These are phyloP conservation scores for Acanthaster planci DNA, from an alignment of 35 echinoderm and acorn worm species.

Conservation along the genomic window DNA sequence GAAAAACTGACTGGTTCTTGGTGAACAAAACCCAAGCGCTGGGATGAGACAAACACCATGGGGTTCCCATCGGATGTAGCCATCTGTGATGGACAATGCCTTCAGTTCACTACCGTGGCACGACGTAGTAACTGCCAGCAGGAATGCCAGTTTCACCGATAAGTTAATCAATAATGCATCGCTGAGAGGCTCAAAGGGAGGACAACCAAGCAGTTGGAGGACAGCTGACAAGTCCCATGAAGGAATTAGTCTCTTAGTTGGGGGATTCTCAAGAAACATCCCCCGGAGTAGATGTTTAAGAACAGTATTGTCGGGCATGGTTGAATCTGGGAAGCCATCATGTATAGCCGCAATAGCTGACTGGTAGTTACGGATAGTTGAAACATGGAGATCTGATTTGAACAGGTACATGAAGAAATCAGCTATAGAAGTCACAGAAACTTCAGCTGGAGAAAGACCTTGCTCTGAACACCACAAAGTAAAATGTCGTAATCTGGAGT, in stretches of 20 bases:
- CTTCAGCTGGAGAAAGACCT: neutral
- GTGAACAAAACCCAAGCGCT: constrained; percentile 20
- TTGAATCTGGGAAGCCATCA: neutral
- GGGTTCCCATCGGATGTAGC: constrained; percentile 28
- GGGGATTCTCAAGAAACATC: constrained; percentile 33
- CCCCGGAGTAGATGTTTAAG: constrained; percentile 13
- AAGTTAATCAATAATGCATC: neutral
- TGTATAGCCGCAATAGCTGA: constrained; percentile 37
- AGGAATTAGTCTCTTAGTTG: neutral
- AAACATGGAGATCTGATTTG: neutral
- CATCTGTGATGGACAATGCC: neutral
- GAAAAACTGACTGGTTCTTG: constrained; percentile 41
- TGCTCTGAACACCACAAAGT: neutral
- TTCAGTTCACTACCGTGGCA: constrained; percentile 5
- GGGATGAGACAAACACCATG: neutral
- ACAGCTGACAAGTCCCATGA: constrained; percentile 41
- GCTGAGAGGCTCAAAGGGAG: constrained; percentile 26
- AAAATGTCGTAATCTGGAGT: constrained; percentile 27
- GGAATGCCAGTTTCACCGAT: neutral
- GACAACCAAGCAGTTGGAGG: neutral
- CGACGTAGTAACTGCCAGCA: constrained; percentile 19
- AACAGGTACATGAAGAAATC: constrained; percentile 39
- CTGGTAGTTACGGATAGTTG: constrained; percentile 29
- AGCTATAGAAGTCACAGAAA: neutral
- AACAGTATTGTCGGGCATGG: neutral